phyloP scores from a whole-genome alignment of 2,888 invertebrate species.

The Tholera decimalis region DNA sequence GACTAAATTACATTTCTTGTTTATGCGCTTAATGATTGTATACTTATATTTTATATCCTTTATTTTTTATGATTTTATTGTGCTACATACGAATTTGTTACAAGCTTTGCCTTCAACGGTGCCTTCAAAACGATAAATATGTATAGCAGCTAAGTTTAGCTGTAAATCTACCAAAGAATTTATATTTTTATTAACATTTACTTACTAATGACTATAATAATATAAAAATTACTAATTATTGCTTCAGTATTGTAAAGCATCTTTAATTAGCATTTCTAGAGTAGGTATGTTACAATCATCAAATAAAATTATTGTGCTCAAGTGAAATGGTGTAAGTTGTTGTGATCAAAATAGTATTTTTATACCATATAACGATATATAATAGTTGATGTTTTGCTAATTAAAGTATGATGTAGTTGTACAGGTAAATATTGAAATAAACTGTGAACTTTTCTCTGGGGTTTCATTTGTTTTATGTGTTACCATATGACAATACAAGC shows the following conservation, averaged over 20 bases:
- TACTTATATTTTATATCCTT: slow-evolving; percentile 31
- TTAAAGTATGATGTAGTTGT: slow-evolving; percentile 68
- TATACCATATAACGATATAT: slow-evolving; percentile 67
- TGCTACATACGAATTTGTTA: slow-evolving; percentile 23
- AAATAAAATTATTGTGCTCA: slow-evolving; percentile 73
- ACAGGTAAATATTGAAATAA: slow-evolving; percentile 69
- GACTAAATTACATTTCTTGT: slow-evolving; percentile 6
- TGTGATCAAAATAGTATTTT: slow-evolving; percentile 73
- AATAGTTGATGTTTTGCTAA: slow-evolving; percentile 69
- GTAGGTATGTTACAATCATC: slow-evolving; percentile 65
- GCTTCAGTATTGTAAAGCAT: slow-evolving; percentile 72
- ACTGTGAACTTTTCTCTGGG: slow-evolving; percentile 41
- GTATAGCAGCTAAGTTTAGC: slow-evolving; percentile 15
- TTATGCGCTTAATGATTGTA: slow-evolving; percentile 30
- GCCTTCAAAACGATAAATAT: slow-evolving; percentile 34
- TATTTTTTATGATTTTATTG: slow-evolving; percentile 46
- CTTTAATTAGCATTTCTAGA: slow-evolving; percentile 79
- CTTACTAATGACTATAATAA: slow-evolving; percentile 32
- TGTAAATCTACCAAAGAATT: slow-evolving; percentile 47
- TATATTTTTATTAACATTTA: slow-evolving; percentile 37
- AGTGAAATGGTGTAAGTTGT: slow-evolving; percentile 50
- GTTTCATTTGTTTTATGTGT: slow-evolving; percentile 9
- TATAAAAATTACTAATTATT: slow-evolving; percentile 54
- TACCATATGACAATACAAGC: too few relatives aligned
- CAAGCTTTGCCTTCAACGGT: slow-evolving; percentile 36